Evolutionary conservation across 2,888 invertebrate species (phyloP).

Genomic region (Drosophila mulleri): DNA sequence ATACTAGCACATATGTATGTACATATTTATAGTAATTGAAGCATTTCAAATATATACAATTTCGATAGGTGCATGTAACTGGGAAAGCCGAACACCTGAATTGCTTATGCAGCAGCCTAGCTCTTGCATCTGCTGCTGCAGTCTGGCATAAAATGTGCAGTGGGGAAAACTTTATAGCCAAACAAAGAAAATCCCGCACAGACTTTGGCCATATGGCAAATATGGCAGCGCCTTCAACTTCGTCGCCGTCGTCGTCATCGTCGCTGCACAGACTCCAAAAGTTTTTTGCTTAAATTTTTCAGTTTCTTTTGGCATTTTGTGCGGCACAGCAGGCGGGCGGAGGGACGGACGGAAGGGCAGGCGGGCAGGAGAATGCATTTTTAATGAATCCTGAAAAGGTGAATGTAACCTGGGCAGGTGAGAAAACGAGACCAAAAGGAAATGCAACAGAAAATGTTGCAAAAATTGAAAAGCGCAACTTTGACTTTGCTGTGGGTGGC

Average conservation of each 20-base stretch:
- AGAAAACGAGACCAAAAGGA: slow-evolving; percentile 41
- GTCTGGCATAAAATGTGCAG: slow-evolving; percentile 17
- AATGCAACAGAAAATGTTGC: slow-evolving; percentile 66
- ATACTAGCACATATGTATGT: too few relatives aligned
- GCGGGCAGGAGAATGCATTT: slow-evolving; percentile 57
- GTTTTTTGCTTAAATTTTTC: slow-evolving; percentile 52
- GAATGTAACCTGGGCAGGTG: slow-evolving; percentile 59
- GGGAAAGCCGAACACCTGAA: slow-evolving; percentile 3
- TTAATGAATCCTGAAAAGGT: slow-evolving; percentile 69
- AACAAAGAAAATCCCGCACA: slow-evolving; percentile 40
- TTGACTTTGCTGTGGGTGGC: slow-evolving; percentile 51
- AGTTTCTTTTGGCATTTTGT: slow-evolving; percentile 48
- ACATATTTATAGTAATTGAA: neutral
- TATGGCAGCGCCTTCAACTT: slow-evolving; percentile 33
- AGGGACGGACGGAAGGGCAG: neutral
- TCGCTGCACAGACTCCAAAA: slow-evolving; percentile 40
- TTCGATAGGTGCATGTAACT: neutral
- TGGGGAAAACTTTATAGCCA: slow-evolving; percentile 30
- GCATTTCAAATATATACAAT: neutral
- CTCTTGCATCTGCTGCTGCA: slow-evolving; percentile 25
- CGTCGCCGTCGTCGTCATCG: slow-evolving; percentile 1
- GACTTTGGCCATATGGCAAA: slow-evolving; percentile 68
- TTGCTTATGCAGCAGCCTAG: slow-evolving; percentile 5
- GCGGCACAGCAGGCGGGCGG: slow-evolving; percentile 39
- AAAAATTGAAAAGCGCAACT: slow-evolving; percentile 67